These are phyloP conservation scores for Beris chalybata DNA, from an alignment of 2,888 invertebrate genomes.

Conservation along the genomic window DNA sequence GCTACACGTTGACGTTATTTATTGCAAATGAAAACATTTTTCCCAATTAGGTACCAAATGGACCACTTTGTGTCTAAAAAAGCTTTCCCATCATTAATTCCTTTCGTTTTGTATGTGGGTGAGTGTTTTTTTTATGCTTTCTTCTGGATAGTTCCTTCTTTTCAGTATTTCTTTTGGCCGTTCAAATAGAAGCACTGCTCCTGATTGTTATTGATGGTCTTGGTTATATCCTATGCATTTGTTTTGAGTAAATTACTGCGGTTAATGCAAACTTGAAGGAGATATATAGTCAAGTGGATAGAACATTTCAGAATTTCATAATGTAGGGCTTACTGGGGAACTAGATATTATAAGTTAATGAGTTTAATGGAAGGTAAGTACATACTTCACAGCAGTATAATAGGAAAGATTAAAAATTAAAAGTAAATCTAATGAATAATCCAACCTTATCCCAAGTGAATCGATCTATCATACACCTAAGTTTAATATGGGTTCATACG, in stretches of 20 bases:
- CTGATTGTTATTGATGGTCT: constrained; percentile 5
- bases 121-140: no score
- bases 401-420: no score
- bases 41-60: constrained; percentile 32
- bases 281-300: neutral
- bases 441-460: no score
- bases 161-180: neutral
- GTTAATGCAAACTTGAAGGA: constrained; percentile 2
- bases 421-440: no score
- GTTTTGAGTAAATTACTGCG: constrained; percentile 7
- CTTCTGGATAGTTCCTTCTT: neutral
- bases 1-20: constrained; percentile 21
- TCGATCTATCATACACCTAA: no score
- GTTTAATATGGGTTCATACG: no score
- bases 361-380: no score
- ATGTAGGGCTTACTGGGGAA: no score
- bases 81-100: constrained; percentile 27
- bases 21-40: constrained; percentile 34
- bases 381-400: no score
- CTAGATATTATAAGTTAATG: no score
- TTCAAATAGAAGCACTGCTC: constrained; percentile 4
- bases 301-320: neutral
- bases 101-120: no score
- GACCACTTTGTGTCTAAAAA: constrained; percentile 32
- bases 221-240: neutral